Evolutionary conservation across 53 echinoderm and acorn worm genomes (phyloP), one percentile per base, ranked within the genome.

Genomic region (Arbacia lixula): DNA sequence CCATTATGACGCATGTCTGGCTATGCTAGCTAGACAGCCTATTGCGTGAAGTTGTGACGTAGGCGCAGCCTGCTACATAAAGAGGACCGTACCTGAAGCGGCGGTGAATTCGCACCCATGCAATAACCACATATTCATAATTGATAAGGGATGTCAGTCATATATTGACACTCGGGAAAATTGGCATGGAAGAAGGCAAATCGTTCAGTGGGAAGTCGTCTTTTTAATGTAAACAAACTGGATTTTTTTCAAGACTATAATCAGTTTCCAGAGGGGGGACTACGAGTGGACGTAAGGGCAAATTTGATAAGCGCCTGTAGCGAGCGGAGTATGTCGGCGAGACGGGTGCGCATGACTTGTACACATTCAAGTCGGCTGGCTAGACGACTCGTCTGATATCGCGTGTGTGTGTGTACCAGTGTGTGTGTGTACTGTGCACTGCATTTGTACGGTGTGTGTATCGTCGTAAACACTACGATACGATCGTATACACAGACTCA

Each of bases 251-350:
- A 27, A 43, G 2, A 36, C 14, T 11, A 16, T 5, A 27, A 1
- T 25, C 12, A 14, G 46, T 37, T 58, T 56, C 55, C 56, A 33
- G 37, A 54, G 58, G 77, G 74, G 58, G 36, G 36, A 34, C 32
- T 21, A 12, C 16, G 3, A 34, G 39, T 38, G 40, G 17, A 56
- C 36, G 77, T 56, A 77, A 77, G 35, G 34, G 77, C 77, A 58
- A 77, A 58, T 56, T 77, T 77, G 77, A 77, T 77, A 77, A 77
- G 77, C 77, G 77, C 77, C 77, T 77, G 60, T 26, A 41, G 42
- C 43, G 24, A 10, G 43, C 41, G 41, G 27, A 29, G 29, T 37
- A 37, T 68, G 60, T 43, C 43, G 77, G 77, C 77, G 77, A 77
- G 77, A 77, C 77, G 77, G 56, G 36, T 77, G 77, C 40, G 75